A percentile compares a stretch with the other conserved stretches of the same genome.
Evolutionary conservation across 2,113 vertebrate genomes (phyloP).

Genomic region (Tor tambroides): DNA sequence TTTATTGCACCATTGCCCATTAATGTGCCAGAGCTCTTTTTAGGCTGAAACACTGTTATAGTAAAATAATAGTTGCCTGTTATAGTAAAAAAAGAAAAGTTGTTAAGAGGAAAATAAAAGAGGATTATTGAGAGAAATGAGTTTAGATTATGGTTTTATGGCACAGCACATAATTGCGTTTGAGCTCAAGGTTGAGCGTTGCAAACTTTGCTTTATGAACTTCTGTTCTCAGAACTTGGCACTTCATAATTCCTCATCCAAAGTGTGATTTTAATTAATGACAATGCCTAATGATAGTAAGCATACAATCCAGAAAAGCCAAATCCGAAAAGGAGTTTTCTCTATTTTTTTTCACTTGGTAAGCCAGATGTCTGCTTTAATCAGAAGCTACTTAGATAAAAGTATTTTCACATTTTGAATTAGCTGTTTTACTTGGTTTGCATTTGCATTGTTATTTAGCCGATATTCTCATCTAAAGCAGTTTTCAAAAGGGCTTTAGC

Average conservation of each 20-base stretch:
- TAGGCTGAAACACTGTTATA: not conserved
- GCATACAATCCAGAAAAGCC: not conserved
- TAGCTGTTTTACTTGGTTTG: not conserved
- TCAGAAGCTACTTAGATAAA: not conserved
- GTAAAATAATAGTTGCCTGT: no score
- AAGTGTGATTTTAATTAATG: constrained; percentile 13
- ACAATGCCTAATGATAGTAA: not conserved
- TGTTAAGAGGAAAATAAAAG: constrained; percentile 23
- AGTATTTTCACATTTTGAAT: not conserved
- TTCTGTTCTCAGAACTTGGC: not conserved
- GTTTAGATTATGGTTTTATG: constrained; percentile 22
- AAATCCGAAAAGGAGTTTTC: not conserved
- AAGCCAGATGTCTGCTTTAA: not conserved
- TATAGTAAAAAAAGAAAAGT: constrained; percentile 7
- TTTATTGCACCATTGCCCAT: constrained; percentile 67
- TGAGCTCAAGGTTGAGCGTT: not conserved
- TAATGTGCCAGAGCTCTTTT: constrained; percentile 27
- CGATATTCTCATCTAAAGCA: not conserved
- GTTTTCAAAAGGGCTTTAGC: not conserved
- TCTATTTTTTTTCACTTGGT: not conserved
- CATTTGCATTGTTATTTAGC: not conserved
- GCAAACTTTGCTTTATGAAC: constrained; percentile 17
- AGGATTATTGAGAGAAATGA: constrained; percentile 21
- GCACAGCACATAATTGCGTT: constrained; percentile 11
- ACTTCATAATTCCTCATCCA: not conserved